These are phyloP conservation scores for Larimichthys crocea DNA, from an alignment of 2,113 vertebrate species.

Conservation along the genomic window DNA sequence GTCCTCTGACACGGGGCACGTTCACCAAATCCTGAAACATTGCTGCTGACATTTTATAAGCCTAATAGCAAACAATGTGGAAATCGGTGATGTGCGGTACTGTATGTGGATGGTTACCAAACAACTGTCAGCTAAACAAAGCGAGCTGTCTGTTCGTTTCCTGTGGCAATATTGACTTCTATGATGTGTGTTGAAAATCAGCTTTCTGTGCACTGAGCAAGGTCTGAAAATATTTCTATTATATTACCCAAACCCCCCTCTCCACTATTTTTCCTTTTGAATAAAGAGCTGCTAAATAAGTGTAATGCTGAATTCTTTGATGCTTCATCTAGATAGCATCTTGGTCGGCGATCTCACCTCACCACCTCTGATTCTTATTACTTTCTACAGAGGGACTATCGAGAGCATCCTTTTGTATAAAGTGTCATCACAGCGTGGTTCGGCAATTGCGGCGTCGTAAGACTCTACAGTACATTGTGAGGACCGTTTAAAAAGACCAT, in stretches of 20 bases:
- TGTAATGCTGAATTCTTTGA: neutral
- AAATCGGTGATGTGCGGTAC: conserved; percentile 39
- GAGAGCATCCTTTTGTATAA: too few relatives aligned
- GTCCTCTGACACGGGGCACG: conserved; percentile 56
- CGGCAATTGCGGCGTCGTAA: too few relatives aligned
- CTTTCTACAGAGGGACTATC: too few relatives aligned
- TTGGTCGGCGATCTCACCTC: too few relatives aligned
- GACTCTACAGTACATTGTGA: too few relatives aligned
- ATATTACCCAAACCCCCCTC: too few relatives aligned
- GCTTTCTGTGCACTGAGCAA: neutral
- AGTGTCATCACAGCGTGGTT: too few relatives aligned
- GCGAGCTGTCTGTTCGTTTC: conserved; percentile 23
- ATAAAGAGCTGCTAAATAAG: neutral
- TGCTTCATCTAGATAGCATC: too few relatives aligned
- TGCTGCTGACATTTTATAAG: conserved; percentile 69
- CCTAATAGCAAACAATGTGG: conserved; percentile 64
- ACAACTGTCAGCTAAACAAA: conserved; percentile 48
- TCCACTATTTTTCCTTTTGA: neutral
- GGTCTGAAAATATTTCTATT: neutral
- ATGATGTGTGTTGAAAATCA: conserved; percentile 13
- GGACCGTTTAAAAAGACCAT: too few relatives aligned
- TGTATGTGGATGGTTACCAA: conserved; percentile 37
- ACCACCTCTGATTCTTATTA: too few relatives aligned
- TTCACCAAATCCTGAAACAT: conserved; percentile 65
- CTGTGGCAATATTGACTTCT: conserved; percentile 2